These are phyloP conservation scores for Rhynchomys soricoides DNA, from an alignment of 2,113 vertebrate species.

Conservation along the genomic window DNA sequence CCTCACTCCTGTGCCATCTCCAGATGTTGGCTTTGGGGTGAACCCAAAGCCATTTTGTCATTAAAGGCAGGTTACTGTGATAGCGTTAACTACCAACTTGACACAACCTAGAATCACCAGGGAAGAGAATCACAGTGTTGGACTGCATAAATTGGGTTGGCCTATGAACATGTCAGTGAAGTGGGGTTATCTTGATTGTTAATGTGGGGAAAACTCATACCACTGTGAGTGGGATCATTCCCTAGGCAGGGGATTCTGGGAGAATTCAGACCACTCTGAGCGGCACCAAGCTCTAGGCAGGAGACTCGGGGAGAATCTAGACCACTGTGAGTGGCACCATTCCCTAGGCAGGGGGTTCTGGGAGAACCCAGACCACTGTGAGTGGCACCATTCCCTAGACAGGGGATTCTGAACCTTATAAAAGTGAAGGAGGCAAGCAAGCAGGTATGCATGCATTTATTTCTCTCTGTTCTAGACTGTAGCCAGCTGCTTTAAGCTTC, in stretches of 20 bases:
- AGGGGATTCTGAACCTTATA: too few relatives aligned
- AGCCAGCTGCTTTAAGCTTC: background rate
- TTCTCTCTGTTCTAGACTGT: background rate
- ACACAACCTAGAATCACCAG: background rate
- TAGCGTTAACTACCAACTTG: background rate
- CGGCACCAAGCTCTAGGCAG: too few relatives aligned
- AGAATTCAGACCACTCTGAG: too few relatives aligned
- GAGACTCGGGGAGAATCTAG: too few relatives aligned
- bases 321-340: too few relatives aligned
- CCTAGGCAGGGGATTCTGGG: too few relatives aligned
- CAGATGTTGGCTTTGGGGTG: too few relatives aligned
- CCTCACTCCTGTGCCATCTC: rapidly evolving
- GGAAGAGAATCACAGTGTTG: background rate
- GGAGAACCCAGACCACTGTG: too few relatives aligned
- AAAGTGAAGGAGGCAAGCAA: background rate
- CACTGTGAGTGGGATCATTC: too few relatives aligned
- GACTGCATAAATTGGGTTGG: background rate
- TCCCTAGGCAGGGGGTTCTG: too few relatives aligned
- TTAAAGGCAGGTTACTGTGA: background rate
- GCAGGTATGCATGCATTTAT: background rate
- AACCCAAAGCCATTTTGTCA: background rate
- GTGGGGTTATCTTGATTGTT: background rate
- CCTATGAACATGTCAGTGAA: too few relatives aligned
- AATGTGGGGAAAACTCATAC: background rate
- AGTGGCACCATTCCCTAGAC: too few relatives aligned